Percentiles rank a stretch among this genome's conserved stretches.
phyloP scores from a whole-genome alignment of 2,113 vertebrate species.

The Elephas maximus region DNA sequence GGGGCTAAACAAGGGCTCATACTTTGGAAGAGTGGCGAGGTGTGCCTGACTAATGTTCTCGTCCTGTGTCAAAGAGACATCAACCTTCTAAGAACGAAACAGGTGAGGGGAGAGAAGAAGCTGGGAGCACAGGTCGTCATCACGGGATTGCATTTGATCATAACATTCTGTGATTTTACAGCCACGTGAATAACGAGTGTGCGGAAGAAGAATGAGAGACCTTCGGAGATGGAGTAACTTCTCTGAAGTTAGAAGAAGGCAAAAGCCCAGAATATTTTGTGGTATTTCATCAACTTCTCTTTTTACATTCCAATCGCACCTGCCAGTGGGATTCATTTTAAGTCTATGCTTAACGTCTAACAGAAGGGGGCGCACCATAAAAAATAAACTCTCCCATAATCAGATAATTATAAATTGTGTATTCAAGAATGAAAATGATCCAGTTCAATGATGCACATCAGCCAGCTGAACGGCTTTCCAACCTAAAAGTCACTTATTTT shows the following conservation, averaged over 20 bases:
- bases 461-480: background rate
- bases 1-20: too few species aligned
- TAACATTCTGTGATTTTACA: background rate
- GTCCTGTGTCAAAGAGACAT: background rate
- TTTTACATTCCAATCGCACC: background rate
- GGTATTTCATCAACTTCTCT: background rate
- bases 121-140: background rate
- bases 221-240: background rate
- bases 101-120: accelerated
- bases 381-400: too few species aligned
- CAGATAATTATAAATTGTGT: background rate
- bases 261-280: background rate
- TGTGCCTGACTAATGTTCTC: background rate
- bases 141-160: background rate
- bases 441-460: too few species aligned
- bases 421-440: background rate
- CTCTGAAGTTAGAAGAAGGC: background rate
- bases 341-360: background rate
- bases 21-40: background rate
- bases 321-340: background rate
- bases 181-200: accelerated
- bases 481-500: too few species aligned
- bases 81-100: background rate
- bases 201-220: background rate
- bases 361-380: background rate